phyloP scores from a whole-genome alignment of 2,113 vertebrate genomes.

The Dipodomys spectabilis region DNA sequence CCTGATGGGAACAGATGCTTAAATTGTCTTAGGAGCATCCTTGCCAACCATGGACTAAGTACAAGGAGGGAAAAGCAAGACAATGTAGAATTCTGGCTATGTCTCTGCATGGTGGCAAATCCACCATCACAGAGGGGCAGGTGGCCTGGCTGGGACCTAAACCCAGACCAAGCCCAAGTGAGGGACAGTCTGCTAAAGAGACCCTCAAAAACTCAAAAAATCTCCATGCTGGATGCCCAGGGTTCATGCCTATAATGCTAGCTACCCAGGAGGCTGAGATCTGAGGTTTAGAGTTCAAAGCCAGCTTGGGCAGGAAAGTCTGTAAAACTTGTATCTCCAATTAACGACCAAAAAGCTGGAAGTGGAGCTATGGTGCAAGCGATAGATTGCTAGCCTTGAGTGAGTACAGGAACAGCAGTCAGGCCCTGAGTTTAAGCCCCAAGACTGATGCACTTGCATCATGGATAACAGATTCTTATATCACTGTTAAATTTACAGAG shows the following conservation, averaged over 20 bases:
- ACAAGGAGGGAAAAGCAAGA: neutral
- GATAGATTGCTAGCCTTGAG: too few species aligned
- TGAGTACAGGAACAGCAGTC: too few species aligned
- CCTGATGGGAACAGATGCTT: fast-evolving
- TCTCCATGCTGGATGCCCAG: too few species aligned
- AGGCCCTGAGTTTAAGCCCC: too few species aligned
- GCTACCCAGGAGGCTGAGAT: neutral
- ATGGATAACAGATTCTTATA: fast-evolving
- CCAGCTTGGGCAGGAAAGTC: too few species aligned
- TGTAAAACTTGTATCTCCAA: too few species aligned
- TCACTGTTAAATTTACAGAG: neutral
- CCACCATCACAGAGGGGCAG: fast-evolving
- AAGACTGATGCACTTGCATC: too few species aligned
- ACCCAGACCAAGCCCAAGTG: neutral
- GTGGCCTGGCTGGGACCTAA: neutral
- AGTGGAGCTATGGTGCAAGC: too few species aligned
- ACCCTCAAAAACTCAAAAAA: neutral
- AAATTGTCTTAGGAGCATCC: fast-evolving
- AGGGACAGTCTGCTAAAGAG: neutral
- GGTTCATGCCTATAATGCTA: too few species aligned
- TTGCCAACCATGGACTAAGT: fast-evolving
- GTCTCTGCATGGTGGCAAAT: fast-evolving
- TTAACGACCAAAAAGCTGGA: too few species aligned
- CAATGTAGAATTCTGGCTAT: neutral
- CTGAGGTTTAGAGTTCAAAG: too few species aligned